phyloP scores from a whole-genome alignment of 2,113 vertebrate genomes.

The Pterocles gutturalis region DNA sequence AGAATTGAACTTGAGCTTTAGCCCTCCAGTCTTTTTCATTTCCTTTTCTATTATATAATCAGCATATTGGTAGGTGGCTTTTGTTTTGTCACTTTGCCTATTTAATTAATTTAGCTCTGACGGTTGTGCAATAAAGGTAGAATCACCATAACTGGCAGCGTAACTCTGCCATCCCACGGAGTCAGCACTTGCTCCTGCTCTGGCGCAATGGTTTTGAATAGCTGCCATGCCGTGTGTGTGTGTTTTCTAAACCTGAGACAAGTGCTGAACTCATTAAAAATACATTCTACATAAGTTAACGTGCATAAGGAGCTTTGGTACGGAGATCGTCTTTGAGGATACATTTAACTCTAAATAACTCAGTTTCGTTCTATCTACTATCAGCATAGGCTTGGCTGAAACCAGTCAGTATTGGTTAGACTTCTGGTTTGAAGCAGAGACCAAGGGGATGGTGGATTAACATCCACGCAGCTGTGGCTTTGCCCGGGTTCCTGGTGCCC shows the following conservation, averaged over 20 bases:
- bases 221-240: not conserved
- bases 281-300: slow-evolving; percentile 23
- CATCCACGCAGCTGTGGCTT: not conserved
- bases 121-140: slow-evolving; percentile 48
- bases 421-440: not conserved
- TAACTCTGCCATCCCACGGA: slow-evolving; percentile 25
- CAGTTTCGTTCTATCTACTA: slow-evolving; percentile 58
- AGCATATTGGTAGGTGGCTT: slow-evolving; percentile 21
- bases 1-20: not conserved
- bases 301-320: slow-evolving; percentile 74
- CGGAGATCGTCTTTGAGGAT: slow-evolving; percentile 38
- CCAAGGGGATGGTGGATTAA: not conserved
- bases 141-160: slow-evolving; percentile 70
- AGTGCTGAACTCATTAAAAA: slow-evolving; percentile 58
- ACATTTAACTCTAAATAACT: slow-evolving; percentile 70
- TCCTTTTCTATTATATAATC: slow-evolving; percentile 19
- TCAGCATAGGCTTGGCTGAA: slow-evolving; percentile 51
- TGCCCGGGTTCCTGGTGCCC: not conserved
- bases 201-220: slow-evolving; percentile 30
- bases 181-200: slow-evolving; percentile 21
- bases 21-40: slow-evolving; percentile 16
- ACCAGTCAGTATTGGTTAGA: not conserved
- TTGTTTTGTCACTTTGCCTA: slow-evolving; percentile 46
- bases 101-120: slow-evolving; percentile 60
- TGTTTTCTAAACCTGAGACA: slow-evolving; percentile 46